Base-by-base conservation (phyloP, 1,140 invertebrate genomes). In the Ericerus pela region DNA sequence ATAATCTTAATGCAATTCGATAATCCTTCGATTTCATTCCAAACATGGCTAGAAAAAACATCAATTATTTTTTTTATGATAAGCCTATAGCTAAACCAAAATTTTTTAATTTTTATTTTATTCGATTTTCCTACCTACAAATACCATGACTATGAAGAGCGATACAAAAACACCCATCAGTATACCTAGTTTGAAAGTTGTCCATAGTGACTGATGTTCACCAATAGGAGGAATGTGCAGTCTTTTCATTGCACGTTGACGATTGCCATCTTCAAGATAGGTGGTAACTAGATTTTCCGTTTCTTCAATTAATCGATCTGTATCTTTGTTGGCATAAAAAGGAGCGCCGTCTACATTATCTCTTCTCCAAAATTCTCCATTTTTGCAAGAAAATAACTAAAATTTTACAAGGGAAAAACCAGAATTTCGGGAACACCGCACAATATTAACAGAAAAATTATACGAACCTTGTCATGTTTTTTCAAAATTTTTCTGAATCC, bases 401-500 rank as follows among this genome's bases (percentile, higher is more conserved):
- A 66, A 63, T 43, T 37, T 54, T 27, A 56, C 27, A 30, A 20
- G 8, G 26, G 5, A 41, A 38, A 58, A 47, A 36, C 30, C 36
- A 30, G 1, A 54, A n/a, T n/a, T 33, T 36, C n/a, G 4, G 11
- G n/a, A 8, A 14, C 22, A 55, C 14, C 11, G 30, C 20, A 8
- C 22, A 22, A 11, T 31, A 31, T 6, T 31, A 8, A 33, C 8
- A 33, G 8, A 47, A 8, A 47, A 11, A 47, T 47, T 27, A 20
- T 37, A 63, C 54, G 37, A 61, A 88, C 79, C 73, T 95, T 95
- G 67, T 94, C 90, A 70, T 94, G 90, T 69, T 94, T 94, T 66
- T 95, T 95, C 14, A 94, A 72, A 59, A 94, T 95, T 67, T 94
- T 95, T 51, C 88, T 73, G 69, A 95, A 94, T 0, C 91, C 90